Base-by-base conservation (phyloP, 2,888 invertebrate genomes). In the Leuctra nigra region DNA sequence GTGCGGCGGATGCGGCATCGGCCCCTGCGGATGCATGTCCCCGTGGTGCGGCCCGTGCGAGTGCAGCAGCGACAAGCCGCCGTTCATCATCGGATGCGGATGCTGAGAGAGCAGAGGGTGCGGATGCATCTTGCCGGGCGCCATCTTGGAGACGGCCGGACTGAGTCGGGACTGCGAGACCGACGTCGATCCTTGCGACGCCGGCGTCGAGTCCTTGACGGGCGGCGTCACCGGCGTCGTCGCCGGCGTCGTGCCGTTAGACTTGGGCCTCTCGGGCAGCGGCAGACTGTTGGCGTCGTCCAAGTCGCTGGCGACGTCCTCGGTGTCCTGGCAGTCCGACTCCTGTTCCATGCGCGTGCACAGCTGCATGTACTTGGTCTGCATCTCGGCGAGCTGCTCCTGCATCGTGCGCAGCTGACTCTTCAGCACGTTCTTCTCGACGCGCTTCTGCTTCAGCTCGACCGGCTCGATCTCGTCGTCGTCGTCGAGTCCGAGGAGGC, bases 351-450 rank as follows among this genome's bases (percentile, higher is more conserved):
- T 89, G 64, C 89, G 79, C 67, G 87, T 90, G 70, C 90, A 89
- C 66, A 93, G 75, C 72, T 91, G 89, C 69, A 87, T 81, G 73
- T 93, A 93, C 70, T 91, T 87, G 68, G 91, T 89, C 75, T 91
- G 91, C 87, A 94, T 92, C 70, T 87, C 87, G 11, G 90, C 91
- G 59, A 93, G 75, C 72, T 93, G 91, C 68, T 91, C 89, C 74
- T 91, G 90, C 83, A 94, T 84, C 59, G 86, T 85, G 66, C 90
- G 81, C 66, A 92, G 74, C 72, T 93, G 92, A 60, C 86, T 85
- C 72, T 91, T 89, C 14, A 93, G 78, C 58, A 87, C 86, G 69
- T 90, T 89, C 71, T 91, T 91, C 73, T 91, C 90, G 66, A 87
- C 87, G 64, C 89, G 81, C 72, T 90, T 91, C 69, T 88, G 87